Percentiles rank a stretch among this genome's conserved stretches.
Evolutionary conservation across 2,797 vertebrate genomes (phyloP).

Genomic region (Sebastiscus tertius): DNA sequence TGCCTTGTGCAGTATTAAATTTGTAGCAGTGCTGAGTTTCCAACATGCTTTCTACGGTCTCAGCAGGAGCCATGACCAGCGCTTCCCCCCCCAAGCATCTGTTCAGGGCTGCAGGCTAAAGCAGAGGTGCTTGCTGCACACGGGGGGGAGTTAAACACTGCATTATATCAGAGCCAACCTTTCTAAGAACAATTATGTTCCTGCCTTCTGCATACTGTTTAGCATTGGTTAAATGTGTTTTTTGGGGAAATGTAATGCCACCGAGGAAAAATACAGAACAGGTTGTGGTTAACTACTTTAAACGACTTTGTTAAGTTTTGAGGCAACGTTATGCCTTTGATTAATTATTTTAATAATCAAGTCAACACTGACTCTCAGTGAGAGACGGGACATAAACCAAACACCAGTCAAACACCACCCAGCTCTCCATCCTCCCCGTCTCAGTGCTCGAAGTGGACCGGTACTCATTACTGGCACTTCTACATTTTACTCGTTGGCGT

Average conservation of each 20-base stretch:
- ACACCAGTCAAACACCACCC: neutral
- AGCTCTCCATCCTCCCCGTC: neutral
- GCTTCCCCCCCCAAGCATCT: conserved; percentile 53
- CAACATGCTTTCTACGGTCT: conserved; percentile 28
- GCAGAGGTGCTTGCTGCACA: conserved; percentile 39
- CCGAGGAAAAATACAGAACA: neutral
- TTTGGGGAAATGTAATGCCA: neutral
- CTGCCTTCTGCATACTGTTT: neutral
- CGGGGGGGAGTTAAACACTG: conserved; percentile 44
- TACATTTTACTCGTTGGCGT: no score
- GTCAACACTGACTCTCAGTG: neutral
- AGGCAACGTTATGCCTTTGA: neutral
- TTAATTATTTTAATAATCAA: neutral
- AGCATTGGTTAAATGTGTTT: neutral
- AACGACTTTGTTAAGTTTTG: neutral
- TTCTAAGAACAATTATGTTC: neutral
- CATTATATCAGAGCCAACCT: conserved; percentile 32
- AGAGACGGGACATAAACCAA: neutral
- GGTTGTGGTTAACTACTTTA: neutral
- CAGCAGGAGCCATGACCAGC: conserved; percentile 41
- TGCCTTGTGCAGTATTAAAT: conserved; percentile 27
- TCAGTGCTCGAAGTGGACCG: no score
- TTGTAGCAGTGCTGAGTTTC: conserved; percentile 31
- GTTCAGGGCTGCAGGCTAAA: conserved; percentile 47
- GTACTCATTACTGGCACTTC: no score